These are phyloP conservation scores for Eupelmus urozonus DNA, from an alignment of 2,888 invertebrate species.

Conservation along the genomic window DNA sequence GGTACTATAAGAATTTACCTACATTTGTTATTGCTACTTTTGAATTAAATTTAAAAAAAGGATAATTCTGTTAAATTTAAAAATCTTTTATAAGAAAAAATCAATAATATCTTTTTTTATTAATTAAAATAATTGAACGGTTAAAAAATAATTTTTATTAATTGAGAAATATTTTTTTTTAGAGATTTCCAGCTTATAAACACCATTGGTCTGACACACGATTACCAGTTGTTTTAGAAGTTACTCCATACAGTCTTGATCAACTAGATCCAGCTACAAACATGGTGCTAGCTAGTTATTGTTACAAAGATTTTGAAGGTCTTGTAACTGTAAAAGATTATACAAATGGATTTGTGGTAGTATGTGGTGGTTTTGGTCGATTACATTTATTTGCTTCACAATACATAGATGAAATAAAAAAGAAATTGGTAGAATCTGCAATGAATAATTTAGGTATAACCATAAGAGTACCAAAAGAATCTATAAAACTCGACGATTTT, in stretches of 20 bases:
- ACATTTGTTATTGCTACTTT: slow-evolving; percentile 40
- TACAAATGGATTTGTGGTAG: slow-evolving; percentile 94
- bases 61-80: background rate
- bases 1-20: slow-evolving; percentile 82
- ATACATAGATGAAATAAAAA: slow-evolving; percentile 91
- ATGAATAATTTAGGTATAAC: slow-evolving; percentile 88
- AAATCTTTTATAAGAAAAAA: no score
- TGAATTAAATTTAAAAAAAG: slow-evolving; percentile 26
- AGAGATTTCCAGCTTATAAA: slow-evolving; percentile 94
- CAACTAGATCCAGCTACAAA: slow-evolving; percentile 94
- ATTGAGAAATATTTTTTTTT: slow-evolving; percentile 54
- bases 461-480: slow-evolving; percentile 90
- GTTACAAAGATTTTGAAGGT: slow-evolving; percentile 91
- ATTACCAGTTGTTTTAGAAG: slow-evolving; percentile 92
- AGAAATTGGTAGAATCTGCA: slow-evolving; percentile 91
- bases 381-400: slow-evolving; percentile 93
- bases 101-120: no score
- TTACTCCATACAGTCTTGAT: slow-evolving; percentile 94
- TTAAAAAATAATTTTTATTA: background rate
- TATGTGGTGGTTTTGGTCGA: slow-evolving; percentile 93
- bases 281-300: slow-evolving; percentile 88
- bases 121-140: no score
- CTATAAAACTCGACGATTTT: slow-evolving; percentile 92
- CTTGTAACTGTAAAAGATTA: slow-evolving; percentile 90
- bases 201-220: slow-evolving; percentile 97